Evolutionary conservation across 1,140 invertebrate species (phyloP).

Genomic region (Eulimnadia texana): DNA sequence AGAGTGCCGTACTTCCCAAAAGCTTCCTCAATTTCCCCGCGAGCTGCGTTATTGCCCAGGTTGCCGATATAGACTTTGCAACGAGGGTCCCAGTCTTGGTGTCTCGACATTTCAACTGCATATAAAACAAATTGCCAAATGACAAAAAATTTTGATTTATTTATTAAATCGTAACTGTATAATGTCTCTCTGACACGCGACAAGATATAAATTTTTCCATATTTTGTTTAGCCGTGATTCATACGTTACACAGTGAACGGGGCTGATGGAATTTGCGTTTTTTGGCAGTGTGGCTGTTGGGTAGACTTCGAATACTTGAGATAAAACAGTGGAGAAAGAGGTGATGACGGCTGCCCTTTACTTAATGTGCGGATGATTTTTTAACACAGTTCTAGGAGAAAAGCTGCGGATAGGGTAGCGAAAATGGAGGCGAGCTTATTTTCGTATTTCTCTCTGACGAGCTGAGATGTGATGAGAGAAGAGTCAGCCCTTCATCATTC

Average conservation of each 20-base stretch:
- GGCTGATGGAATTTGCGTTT: too few species aligned
- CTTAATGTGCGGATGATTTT: too few species aligned
- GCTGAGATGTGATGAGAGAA: not conserved
- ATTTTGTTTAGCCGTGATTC: too few species aligned
- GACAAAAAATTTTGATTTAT: not conserved
- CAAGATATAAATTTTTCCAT: too few species aligned
- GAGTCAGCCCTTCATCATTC: not conserved
- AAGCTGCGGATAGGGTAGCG: not conserved
- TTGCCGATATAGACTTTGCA: constrained; percentile 99
- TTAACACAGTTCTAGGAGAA: too few species aligned
- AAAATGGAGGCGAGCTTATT: not conserved
- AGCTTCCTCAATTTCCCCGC: constrained; percentile 77
- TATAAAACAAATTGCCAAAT: not conserved
- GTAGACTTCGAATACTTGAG: too few species aligned
- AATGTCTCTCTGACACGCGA: too few species aligned
- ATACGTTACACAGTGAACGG: too few species aligned
- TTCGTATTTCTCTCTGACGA: not conserved
- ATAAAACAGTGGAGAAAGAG: too few species aligned
- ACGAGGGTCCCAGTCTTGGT: constrained; percentile 79
- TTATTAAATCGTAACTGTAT: not conserved
- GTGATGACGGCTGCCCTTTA: too few species aligned
- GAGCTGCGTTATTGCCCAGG: constrained; percentile 75
- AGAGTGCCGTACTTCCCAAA: constrained; percentile 84
- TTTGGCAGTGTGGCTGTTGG: too few species aligned
- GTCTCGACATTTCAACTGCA: constrained; percentile 32